phyloP scores from a whole-genome alignment of 2,113 vertebrate genomes.

The Australoheros scitulus region DNA sequence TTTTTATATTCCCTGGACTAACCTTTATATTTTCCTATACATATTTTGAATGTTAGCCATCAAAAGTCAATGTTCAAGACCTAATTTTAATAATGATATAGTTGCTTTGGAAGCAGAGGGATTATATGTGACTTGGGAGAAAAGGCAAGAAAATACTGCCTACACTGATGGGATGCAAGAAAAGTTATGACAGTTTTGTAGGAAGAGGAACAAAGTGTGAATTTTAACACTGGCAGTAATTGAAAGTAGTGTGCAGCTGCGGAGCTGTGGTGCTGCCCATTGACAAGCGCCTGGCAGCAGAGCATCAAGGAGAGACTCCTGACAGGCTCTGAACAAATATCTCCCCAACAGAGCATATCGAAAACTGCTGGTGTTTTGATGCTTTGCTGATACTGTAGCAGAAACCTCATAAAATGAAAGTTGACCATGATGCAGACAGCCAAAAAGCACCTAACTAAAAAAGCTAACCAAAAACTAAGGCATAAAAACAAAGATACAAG shows the following conservation, averaged over 20 bases:
- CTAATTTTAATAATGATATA: accelerated
- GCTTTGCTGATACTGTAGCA: constrained; percentile 1
- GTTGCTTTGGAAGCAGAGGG: neutral
- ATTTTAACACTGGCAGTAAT: constrained; percentile 11
- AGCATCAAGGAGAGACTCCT: constrained; percentile 35
- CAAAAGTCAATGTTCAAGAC: neutral
- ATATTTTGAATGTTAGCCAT: neutral
- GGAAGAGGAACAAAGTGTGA: neutral
- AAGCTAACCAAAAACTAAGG: constrained; percentile 7
- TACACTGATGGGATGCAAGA: constrained; percentile 7
- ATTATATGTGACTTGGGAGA: neutral
- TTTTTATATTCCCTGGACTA: neutral
- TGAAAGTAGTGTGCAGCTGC: constrained; percentile 16
- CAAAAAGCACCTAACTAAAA: neutral
- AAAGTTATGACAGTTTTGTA: constrained; percentile 19
- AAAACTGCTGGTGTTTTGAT: constrained; percentile 9
- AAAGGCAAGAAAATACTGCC: neutral
- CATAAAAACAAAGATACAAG: constrained; percentile 1
- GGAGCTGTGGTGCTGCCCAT: constrained; percentile 5
- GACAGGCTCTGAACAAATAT: constrained; percentile 32
- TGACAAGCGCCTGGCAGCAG: constrained; percentile 34
- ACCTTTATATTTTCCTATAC: neutral
- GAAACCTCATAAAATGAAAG: constrained; percentile 13
- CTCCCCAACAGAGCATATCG: neutral
- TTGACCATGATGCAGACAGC: constrained; percentile 3